Evolutionary conservation across 2,113 vertebrate species (phyloP).

Genomic region (Aptenodytes forsteri): DNA sequence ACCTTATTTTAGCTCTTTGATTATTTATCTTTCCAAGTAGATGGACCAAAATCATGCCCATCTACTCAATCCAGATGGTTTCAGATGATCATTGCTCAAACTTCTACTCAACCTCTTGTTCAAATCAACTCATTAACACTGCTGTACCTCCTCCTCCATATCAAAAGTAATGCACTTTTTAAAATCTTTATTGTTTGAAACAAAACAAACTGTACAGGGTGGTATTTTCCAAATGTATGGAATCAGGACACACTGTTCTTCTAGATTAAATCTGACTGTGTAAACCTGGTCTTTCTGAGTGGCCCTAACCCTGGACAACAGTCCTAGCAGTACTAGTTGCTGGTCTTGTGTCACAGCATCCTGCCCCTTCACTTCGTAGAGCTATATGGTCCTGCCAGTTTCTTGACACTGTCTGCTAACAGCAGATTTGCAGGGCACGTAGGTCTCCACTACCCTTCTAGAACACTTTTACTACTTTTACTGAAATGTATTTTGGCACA

Average conservation of each 20-base stretch:
- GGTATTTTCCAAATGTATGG: not conserved
- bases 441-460: not conserved
- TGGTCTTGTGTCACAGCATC: not conserved
- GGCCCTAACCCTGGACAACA: not conserved
- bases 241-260: not conserved
- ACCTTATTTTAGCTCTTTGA: not conserved
- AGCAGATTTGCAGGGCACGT: not conserved
- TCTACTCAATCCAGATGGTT: not conserved
- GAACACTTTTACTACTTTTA: not conserved
- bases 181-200: not conserved
- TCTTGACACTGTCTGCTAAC: not conserved
- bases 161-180: not conserved
- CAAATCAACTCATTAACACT: not conserved
- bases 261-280: not conserved
- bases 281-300: not conserved
- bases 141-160: not conserved
- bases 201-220: not conserved
- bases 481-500: not conserved
- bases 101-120: not conserved
- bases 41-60: not conserved
- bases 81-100: not conserved
- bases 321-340: not conserved
- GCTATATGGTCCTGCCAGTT: not conserved
- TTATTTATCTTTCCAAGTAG: not conserved
- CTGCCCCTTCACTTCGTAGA: not conserved